These are phyloP conservation scores for Muricea muricata DNA, from an alignment of 92 coral and sea anemone species.

Conservation along the genomic window DNA sequence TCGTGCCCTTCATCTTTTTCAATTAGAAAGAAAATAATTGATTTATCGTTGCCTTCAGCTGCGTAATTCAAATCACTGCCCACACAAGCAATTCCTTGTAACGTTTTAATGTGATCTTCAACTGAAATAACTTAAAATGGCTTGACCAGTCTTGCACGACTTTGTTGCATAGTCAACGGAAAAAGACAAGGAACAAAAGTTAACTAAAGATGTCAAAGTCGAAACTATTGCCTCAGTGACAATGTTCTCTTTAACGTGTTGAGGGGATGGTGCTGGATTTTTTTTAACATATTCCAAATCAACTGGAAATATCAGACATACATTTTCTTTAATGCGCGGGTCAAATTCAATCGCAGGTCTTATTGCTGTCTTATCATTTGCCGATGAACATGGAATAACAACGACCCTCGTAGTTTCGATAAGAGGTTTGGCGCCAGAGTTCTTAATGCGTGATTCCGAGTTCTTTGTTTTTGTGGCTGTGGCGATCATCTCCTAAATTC, in stretches of 20 bases:
- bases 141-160: constrained; percentile 45
- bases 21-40: too few relatives aligned
- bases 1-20: constrained; percentile 38
- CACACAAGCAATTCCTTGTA: constrained; percentile 45
- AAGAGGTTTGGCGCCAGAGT: constrained; percentile 32
- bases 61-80: constrained; percentile 49
- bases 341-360: constrained; percentile 62
- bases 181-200: constrained; percentile 33
- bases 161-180: constrained; percentile 37
- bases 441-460: constrained; percentile 35
- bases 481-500: background rate
- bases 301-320: constrained; percentile 40
- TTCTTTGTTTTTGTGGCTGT: background rate
- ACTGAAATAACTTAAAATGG: background rate
- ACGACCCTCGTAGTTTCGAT: constrained; percentile 35
- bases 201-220: constrained; percentile 44
- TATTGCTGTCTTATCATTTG: constrained; percentile 51
- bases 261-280: constrained; percentile 37
- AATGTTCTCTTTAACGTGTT: constrained; percentile 10
- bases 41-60: background rate
- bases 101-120: constrained; percentile 11
- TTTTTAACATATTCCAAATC: constrained; percentile 35
- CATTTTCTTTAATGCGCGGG: constrained; percentile 47
- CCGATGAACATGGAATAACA: constrained; percentile 36
- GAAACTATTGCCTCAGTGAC: constrained; percentile 48